phyloP scores from a whole-genome alignment of 2,888 invertebrate species.

The Watsonalla binaria region DNA sequence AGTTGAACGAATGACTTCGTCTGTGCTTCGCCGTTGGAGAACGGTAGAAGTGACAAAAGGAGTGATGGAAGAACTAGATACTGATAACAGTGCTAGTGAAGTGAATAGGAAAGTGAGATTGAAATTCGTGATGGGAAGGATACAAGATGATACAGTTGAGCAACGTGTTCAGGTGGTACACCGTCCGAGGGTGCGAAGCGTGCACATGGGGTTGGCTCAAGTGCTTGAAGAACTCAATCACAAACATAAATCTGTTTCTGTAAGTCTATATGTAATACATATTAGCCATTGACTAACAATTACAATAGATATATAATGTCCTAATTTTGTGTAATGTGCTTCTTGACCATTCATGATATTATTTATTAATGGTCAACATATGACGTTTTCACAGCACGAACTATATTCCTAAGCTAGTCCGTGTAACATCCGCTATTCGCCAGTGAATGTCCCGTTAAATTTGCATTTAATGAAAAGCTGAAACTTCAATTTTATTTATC shows the following conservation, averaged over 20 bases:
- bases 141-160: slow-evolving; percentile 11
- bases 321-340: no score
- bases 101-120: slow-evolving; percentile 18
- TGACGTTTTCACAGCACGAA: no score
- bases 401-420: no score
- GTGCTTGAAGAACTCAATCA: slow-evolving; percentile 59
- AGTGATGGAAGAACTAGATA: slow-evolving; percentile 12
- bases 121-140: slow-evolving; percentile 6
- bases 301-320: not conserved
- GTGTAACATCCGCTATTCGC: no score
- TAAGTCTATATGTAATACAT: slow-evolving; percentile 8
- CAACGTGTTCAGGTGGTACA: slow-evolving; percentile 11
- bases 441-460: no score
- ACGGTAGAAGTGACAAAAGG: not conserved
- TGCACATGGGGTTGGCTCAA: slow-evolving; percentile 54
- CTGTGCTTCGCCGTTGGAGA: not conserved
- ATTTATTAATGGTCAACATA: no score
- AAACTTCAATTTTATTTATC: no score
- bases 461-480: no score
- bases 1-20: not conserved
- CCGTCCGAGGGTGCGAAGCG: slow-evolving; percentile 30
- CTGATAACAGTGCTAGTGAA: slow-evolving; percentile 31
- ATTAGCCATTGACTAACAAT: slow-evolving; percentile 13
- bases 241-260: slow-evolving; percentile 41
- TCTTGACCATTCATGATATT: no score